Evolutionary conservation across 2,888 invertebrate species (phyloP).

Genomic region (Drosophila mulleri): DNA sequence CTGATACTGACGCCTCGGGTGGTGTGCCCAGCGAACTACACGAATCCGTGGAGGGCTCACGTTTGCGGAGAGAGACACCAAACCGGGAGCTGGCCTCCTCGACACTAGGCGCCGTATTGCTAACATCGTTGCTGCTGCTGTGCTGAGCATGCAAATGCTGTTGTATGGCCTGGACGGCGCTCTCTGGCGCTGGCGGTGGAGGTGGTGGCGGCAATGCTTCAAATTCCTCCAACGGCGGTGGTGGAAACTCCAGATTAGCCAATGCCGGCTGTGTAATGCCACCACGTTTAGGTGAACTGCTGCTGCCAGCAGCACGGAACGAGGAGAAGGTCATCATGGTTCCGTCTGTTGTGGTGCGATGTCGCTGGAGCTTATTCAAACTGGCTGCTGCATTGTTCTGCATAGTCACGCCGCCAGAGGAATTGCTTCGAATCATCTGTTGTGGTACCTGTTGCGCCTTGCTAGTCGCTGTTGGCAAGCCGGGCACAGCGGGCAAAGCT

Average conservation of each 20-base stretch:
- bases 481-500: constrained; percentile 30
- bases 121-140: constrained; percentile 86
- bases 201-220: constrained; percentile 81
- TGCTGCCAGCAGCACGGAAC: constrained; percentile 88
- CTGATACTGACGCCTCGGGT: constrained; percentile 75
- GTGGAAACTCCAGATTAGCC: constrained; percentile 94
- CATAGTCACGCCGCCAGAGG: constrained; percentile 92
- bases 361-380: constrained; percentile 86
- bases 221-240: constrained; percentile 91
- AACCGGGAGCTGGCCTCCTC: constrained; percentile 90
- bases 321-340: constrained; percentile 85
- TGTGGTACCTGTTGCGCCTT: constrained; percentile 77
- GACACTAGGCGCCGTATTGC: constrained; percentile 88
- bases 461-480: not conserved
- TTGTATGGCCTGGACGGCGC: constrained; percentile 67
- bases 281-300: constrained; percentile 89
- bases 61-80: constrained; percentile 89
- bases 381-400: constrained; percentile 88
- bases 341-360: constrained; percentile 86
- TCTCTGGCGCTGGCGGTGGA: constrained; percentile 73
- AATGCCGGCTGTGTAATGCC: constrained; percentile 88
- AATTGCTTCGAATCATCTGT: constrained; percentile 96
- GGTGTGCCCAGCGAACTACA: constrained; percentile 87
- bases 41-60: constrained; percentile 88
- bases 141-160: constrained; percentile 68